A percentile compares a stretch with the other conserved stretches of the same genome.
Conservation (phyloP, 2,113 vertebrate species). For the Lonchura striata region DNA sequence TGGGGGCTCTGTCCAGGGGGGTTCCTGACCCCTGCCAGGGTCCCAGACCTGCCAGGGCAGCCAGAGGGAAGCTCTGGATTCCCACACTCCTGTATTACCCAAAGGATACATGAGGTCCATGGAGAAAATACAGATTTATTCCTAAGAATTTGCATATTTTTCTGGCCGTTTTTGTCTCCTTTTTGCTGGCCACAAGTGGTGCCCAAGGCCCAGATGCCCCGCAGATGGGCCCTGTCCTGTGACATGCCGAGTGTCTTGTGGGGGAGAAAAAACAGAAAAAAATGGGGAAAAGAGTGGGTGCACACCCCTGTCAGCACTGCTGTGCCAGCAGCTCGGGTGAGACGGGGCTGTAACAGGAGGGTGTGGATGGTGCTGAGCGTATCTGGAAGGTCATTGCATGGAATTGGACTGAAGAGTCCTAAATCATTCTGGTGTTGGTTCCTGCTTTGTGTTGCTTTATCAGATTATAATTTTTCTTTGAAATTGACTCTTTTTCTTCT, state of each 20-base stretch:
- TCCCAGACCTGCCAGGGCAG: too few species aligned
- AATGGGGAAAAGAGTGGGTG: accelerated
- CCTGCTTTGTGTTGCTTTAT: neutral
- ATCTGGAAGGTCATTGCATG: accelerated
- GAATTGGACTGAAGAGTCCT: neutral
- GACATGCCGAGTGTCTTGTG: accelerated
- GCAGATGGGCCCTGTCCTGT: accelerated
- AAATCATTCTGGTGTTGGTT: neutral
- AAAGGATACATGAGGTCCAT: accelerated
- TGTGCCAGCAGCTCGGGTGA: neutral
- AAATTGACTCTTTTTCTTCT: neutral
- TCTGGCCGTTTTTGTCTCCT: neutral
- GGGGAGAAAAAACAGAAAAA: accelerated
- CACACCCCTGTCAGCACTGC: accelerated
- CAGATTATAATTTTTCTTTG: neutral
- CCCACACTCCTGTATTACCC: accelerated
- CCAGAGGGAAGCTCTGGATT: too few species aligned
- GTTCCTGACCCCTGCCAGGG: too few species aligned
- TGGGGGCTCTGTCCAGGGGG: too few species aligned
- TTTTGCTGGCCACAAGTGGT: neutral
- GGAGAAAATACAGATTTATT: neutral
- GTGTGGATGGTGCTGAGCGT: neutral
- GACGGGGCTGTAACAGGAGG: accelerated
- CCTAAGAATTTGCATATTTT: neutral
- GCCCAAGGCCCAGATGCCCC: neutral